Conservation (phyloP, 1,140 invertebrate genomes). For the Calephelis virginiensis region DNA sequence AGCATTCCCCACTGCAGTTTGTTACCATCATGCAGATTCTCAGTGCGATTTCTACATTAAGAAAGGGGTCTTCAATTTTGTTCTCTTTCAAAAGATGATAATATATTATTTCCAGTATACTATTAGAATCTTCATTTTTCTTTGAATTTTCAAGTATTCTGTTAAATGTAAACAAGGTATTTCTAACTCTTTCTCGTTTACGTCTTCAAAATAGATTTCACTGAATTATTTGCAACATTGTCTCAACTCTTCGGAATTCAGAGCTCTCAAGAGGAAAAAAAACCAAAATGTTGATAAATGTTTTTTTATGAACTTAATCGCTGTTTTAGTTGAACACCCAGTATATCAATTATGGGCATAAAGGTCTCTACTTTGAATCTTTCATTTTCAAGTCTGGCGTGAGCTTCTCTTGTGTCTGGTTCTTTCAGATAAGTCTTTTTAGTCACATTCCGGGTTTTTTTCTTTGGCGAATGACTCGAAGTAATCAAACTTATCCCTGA, state of each 20-base stretch:
- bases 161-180: constrained; percentile 36
- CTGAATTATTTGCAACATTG: constrained; percentile 31
- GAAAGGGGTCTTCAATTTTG: constrained; percentile 21
- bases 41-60: constrained; percentile 42
- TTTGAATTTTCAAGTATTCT: constrained; percentile 8
- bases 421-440: constrained; percentile 10
- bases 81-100: constrained; percentile 23
- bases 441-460: not conserved
- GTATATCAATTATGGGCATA: constrained; percentile 12
- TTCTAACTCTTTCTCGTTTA: constrained; percentile 36
- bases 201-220: constrained; percentile 34
- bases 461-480: constrained; percentile 2
- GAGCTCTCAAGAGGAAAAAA: constrained; percentile 31
- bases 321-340: constrained; percentile 30
- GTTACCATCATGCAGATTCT: constrained; percentile 31
- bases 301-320: constrained; percentile 30
- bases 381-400: constrained; percentile 19
- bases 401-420: constrained; percentile 7
- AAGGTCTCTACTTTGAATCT: constrained; percentile 17
- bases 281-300: constrained; percentile 26
- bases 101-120: not conserved
- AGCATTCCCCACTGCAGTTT: not conserved
- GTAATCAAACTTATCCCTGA: constrained; percentile 2
- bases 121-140: not conserved
- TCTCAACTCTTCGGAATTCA: constrained; percentile 30